Base-by-base conservation (phyloP, 30 jellyfish, hydroid and myxozoan species). In the Rhopilema esculentum region DNA sequence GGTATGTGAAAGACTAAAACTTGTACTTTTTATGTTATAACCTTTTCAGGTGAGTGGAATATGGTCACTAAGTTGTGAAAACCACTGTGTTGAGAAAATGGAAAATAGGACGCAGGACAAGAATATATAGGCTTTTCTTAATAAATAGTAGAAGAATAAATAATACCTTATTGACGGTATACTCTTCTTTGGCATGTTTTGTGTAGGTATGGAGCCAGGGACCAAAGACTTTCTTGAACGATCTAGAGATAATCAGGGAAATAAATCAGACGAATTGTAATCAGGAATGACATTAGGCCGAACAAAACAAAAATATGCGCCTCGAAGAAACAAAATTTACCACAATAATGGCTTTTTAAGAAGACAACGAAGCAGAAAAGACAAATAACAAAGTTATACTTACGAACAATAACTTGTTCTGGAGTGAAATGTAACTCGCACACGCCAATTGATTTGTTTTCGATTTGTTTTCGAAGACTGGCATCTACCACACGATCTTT, bases 131-230 rank as follows among this genome's bases (percentile, higher is more conserved):
- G 57, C 57, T 40, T 12, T 40, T 40, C 57, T 40, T 12, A 40
- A 40, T 40, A 40, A 40, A 40, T 40, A 12, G 57, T 40, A 6
- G 57, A 40, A 40, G 57, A 40, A 40, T 2, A 6, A 40, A 40
- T 40, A 40, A 40, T 51, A 78, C 66, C 79, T 53, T 78, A 77
- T 6, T 57, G 89, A 61, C 67, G 66, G 82, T 61, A 62, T 80
- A 82, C 82, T 51, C 87, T 79, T 63, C 33, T 79, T 62, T 21
- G 89, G 89, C 80, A 79, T 2, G 63, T 79, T 66, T 80, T 65
- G 81, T 66, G 82, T 80, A 62, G 81, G 83, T 12, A 80, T 80
- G 81, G 90, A 79, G 90, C 90, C 90, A 28, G 90, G 90, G 31
- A 80, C 83, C 90, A 80, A 66, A 80, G 71, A 27, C 53, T 80